Percentiles rank a stretch among this genome's conserved stretches.
phyloP scores from a whole-genome alignment of 2,888 invertebrate species.

The Reticulitermes lucifugus region DNA sequence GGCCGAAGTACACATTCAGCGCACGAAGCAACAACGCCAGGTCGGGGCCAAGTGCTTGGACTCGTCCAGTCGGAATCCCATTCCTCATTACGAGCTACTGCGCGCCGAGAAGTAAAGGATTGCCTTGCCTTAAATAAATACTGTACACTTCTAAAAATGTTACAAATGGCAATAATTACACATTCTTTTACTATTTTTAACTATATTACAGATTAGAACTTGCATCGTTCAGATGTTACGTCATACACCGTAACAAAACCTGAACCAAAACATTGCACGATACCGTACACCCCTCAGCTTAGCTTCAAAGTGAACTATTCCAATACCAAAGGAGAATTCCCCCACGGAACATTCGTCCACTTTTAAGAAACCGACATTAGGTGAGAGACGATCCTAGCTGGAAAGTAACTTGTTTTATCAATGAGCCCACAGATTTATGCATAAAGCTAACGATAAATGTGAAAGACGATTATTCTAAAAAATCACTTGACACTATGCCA shows the following conservation, averaged over 20 bases:
- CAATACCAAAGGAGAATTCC: constrained; percentile 16
- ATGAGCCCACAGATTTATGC: too few species aligned
- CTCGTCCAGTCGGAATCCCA: constrained; percentile 43
- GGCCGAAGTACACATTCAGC: constrained; percentile 51
- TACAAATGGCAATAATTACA: background rate
- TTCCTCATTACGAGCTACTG: constrained; percentile 45
- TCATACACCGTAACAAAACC: constrained; percentile 33
- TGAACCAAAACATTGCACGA: background rate
- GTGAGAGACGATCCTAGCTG: too few species aligned
- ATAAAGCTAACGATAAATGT: too few species aligned
- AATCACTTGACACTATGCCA: background rate
- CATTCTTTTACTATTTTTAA: constrained; percentile 9
- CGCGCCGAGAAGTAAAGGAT: constrained; percentile 1
- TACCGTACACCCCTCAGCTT: constrained; percentile 10
- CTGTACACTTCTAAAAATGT: background rate
- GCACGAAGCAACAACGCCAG: constrained; percentile 41
- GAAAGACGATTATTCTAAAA: too few species aligned
- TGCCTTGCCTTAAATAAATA: background rate
- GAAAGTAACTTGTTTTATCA: background rate
- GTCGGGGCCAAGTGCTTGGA: constrained; percentile 38
- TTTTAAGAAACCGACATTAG: background rate
- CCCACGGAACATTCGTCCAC: constrained; percentile 11
- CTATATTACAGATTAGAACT: background rate
- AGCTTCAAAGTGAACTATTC: constrained; percentile 19
- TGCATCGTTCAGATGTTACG: constrained; percentile 11